These are phyloP conservation scores for Ahaetulla prasina DNA, from an alignment of 2,113 vertebrate genomes.

Conservation along the genomic window DNA sequence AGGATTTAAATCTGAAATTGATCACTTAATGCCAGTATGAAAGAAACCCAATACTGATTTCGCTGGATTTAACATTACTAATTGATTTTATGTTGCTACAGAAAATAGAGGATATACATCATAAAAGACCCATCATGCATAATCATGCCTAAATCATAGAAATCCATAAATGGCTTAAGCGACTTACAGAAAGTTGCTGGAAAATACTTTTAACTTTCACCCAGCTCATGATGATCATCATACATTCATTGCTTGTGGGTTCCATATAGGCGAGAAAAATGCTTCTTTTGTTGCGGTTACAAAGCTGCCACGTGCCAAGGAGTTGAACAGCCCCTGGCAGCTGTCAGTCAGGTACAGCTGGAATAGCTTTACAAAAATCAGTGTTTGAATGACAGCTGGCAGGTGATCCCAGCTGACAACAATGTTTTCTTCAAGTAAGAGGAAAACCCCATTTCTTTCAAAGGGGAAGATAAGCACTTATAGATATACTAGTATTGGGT, in stretches of 20 bases:
- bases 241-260: background rate
- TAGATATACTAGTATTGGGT: background rate
- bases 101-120: background rate
- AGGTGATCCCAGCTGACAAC: conserved; percentile 68
- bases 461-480: fast-evolving
- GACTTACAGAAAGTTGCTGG: background rate
- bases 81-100: background rate
- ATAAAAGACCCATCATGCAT: background rate
- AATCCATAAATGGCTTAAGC: background rate
- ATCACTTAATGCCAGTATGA: background rate
- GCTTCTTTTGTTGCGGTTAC: conserved; percentile 40
- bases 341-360: conserved; percentile 68
- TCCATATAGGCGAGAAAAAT: conserved; percentile 9
- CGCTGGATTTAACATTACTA: background rate
- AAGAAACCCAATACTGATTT: background rate
- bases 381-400: conserved; percentile 70
- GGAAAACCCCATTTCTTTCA: background rate
- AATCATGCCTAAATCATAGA: background rate
- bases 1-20: background rate
- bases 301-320: conserved; percentile 32
- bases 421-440: background rate
- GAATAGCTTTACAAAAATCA: conserved; percentile 51
- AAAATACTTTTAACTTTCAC: background rate
- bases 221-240: background rate
- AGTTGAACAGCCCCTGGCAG: conserved; percentile 13